Conservation (phyloP, 2,888 invertebrate genomes). For the Rhimphoctona megacephalus region DNA sequence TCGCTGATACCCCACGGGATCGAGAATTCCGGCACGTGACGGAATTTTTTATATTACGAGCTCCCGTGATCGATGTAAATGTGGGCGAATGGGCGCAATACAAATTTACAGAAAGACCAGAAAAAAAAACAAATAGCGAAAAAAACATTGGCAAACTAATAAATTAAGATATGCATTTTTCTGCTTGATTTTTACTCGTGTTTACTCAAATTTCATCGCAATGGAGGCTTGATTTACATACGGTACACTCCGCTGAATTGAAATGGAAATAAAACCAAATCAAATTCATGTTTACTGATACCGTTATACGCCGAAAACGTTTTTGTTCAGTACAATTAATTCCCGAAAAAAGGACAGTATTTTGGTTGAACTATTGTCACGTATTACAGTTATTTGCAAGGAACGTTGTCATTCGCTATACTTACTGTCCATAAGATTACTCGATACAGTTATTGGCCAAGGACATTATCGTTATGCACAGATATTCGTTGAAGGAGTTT, state of each 20-base stretch:
- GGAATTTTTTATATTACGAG: constrained; percentile 54
- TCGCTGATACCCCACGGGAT: constrained; percentile 24
- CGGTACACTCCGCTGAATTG: not conserved
- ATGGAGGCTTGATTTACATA: not conserved
- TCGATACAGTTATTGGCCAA: not conserved
- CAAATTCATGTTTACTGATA: not conserved
- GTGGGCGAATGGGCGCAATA: not conserved
- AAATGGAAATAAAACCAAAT: not conserved
- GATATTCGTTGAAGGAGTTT: not conserved
- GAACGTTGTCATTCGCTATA: not conserved
- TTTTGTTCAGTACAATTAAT: not conserved
- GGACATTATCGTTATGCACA: not conserved
- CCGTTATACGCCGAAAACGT: not conserved
- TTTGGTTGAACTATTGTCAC: not conserved
- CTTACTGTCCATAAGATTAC: not conserved
- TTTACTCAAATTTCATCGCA: not conserved
- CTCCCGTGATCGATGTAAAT: not conserved
- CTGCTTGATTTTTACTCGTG: not conserved
- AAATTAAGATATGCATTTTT: not conserved
- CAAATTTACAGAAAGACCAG: not conserved
- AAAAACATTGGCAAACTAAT: not conserved
- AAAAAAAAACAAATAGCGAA: not conserved
- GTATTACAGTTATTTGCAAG: not conserved
- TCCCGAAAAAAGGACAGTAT: not conserved
- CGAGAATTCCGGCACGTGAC: constrained; percentile 51